Evolutionary conservation across 2,888 invertebrate species (phyloP), one percentile per base, ranked within the genome.

Genomic region (Tenthredo mesomela): DNA sequence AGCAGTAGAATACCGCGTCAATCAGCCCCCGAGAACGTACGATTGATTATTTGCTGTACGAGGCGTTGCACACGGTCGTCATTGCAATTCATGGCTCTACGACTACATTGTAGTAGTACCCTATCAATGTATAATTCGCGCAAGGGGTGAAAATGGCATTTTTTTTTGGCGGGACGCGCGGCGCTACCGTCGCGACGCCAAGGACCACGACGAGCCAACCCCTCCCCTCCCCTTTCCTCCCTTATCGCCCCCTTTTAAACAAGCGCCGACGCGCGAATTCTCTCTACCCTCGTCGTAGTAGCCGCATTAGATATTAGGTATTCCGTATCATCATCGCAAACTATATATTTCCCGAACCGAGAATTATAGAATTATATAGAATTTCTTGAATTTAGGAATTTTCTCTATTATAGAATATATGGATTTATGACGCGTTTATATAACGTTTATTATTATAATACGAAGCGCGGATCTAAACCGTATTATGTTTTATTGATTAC

Each of bases 41-140:
- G 92, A 93, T 93, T 93, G 93, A 93, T 93, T 93, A 93, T 93
- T 92, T 91, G 90, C 89, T 90, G 89, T 89, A 90, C 89, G 89
- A 43, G 18, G 43, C 89, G 91, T 88, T 91, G 91, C 89, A 91
- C 90, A 91, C 82, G 89, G 89, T 90, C 92, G 91, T 93, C 92
- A 92, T 93, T 92, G 92, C 92, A 90, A 93, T 93, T 93, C 92
- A 93, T 93, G 91, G 91, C 61, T 67, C 86, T 83, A 73, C 89
- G 89, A 88, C 90, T 90, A 89, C 90, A 90, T 90, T 90, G 84
- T 77, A 75, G 75, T 90, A 90, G 89, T 89, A 88, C 88, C 89
- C 88, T 89, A 88, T 89, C 92, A 90, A 89, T 91, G 91, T 91
- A 92, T 91, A 92, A 92, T 92, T 93, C 93, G 88, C 91, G 90